Percentiles rank a stretch among this genome's conserved stretches.
Evolutionary conservation across 2,888 invertebrate genomes (phyloP).

Genomic region (Phalera bucephala): DNA sequence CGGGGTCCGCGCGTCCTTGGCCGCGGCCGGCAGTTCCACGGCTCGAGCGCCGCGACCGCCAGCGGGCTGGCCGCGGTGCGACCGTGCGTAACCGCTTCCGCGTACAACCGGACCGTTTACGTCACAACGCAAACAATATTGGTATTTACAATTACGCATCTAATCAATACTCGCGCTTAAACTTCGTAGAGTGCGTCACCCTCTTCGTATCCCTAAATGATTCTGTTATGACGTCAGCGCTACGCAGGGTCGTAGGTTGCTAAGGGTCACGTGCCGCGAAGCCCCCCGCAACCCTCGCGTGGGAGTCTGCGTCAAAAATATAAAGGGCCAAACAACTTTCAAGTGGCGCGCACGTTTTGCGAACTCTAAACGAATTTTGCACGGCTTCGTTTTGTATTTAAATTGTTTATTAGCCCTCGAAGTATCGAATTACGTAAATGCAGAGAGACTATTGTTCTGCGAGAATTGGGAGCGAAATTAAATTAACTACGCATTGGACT

Average conservation of each 20-base stretch:
- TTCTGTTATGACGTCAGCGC: slow-evolving; percentile 63
- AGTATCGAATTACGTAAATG: slow-evolving; percentile 27
- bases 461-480: slow-evolving; percentile 13
- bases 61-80: slow-evolving; percentile 37
- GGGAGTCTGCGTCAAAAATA: slow-evolving; percentile 45
- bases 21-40: slow-evolving; percentile 45
- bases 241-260: slow-evolving; percentile 38
- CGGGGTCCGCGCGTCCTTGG: slow-evolving; percentile 63
- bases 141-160: slow-evolving; percentile 33
- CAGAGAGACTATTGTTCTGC: slow-evolving; percentile 9
- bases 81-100: slow-evolving; percentile 71
- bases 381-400: slow-evolving; percentile 31
- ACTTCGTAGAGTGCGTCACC: slow-evolving; percentile 42
- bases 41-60: slow-evolving; percentile 36
- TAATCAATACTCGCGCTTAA: slow-evolving; percentile 43
- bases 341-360: slow-evolving; percentile 38
- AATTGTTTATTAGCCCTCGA: slow-evolving; percentile 28
- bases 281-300: slow-evolving; percentile 36
- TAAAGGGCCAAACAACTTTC: slow-evolving; percentile 32
- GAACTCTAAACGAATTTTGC: slow-evolving; percentile 33
- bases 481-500: slow-evolving; percentile 11
- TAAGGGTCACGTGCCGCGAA: slow-evolving; percentile 49
- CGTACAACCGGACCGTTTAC: slow-evolving; percentile 54
- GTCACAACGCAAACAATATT: slow-evolving; percentile 38
- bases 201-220: slow-evolving; percentile 13